Evolutionary conservation across 2,113 vertebrate species (phyloP).

Genomic region (Ictidomys tridecemlineatus): DNA sequence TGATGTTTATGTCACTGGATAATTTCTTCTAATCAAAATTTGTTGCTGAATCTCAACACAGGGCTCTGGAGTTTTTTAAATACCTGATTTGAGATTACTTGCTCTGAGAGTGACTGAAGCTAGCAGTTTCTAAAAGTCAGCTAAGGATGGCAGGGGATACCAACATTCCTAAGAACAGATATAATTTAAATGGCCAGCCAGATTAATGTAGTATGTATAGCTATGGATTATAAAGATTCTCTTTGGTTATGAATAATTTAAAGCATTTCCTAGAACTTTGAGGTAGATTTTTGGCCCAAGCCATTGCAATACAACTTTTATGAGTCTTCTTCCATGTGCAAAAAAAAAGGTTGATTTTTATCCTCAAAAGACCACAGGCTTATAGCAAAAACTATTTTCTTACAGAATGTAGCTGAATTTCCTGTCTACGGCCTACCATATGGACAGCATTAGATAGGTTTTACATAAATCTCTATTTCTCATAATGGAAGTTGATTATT

Average conservation of each 20-base stretch:
- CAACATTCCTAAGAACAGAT: not conserved
- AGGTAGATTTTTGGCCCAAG: slow-evolving; percentile 10
- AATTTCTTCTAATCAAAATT: not conserved
- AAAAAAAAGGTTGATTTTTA: not conserved
- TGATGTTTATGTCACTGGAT: not conserved
- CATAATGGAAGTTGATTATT: slow-evolving; percentile 37
- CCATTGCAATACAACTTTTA: slow-evolving; percentile 51
- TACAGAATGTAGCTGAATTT: slow-evolving; percentile 27
- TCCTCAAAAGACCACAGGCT: not conserved
- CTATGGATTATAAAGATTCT: not conserved
- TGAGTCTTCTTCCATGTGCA: not conserved
- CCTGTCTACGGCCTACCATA: not conserved
- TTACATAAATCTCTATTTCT: slow-evolving; percentile 68
- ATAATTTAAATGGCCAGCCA: not conserved
- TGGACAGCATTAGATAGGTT: slow-evolving; percentile 6
- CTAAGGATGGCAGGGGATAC: not conserved
- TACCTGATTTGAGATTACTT: not conserved
- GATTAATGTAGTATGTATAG: not conserved
- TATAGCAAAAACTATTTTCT: not conserved
- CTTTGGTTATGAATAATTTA: slow-evolving; percentile 63
- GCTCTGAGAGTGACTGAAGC: not conserved
- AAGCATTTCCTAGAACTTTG: slow-evolving; percentile 55
- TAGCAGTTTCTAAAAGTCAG: not conserved
- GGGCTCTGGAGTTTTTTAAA: not conserved
- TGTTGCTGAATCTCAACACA: not conserved